Percentiles rank a stretch among this genome's conserved stretches.
These are phyloP conservation scores for Odontophorus gujanensis DNA, from an alignment of 2,113 vertebrate species.

Conservation along the genomic window DNA sequence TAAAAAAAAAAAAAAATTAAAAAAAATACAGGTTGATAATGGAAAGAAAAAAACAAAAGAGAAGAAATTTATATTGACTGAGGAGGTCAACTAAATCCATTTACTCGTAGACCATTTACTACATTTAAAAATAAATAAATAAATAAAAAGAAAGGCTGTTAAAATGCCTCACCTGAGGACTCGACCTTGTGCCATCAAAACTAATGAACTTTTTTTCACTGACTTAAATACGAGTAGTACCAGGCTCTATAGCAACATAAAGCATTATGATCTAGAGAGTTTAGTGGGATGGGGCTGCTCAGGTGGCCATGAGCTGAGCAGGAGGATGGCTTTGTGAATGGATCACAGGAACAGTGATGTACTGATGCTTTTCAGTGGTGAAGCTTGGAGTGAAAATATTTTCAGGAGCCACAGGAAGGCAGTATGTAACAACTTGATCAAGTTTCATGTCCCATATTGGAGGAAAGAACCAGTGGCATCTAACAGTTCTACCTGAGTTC, in stretches of 20 bases:
- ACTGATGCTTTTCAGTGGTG: not conserved
- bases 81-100: not conserved
- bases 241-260: not conserved
- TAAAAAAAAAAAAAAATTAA: not conserved
- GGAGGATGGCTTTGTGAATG: not conserved
- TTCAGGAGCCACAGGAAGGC: slow-evolving; percentile 56
- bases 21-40: not conserved
- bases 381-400: slow-evolving; percentile 19
- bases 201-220: not conserved
- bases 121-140: not conserved
- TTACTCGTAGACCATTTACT: not conserved
- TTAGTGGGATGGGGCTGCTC: not conserved
- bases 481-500: not conserved
- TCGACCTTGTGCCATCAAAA: not conserved
- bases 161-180: not conserved
- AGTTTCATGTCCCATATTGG: accelerated
- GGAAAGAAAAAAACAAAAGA: not conserved
- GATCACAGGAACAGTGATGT: not conserved
- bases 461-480: not conserved
- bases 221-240: not conserved
- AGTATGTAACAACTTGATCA: slow-evolving; percentile 26
- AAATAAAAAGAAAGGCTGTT: not conserved
- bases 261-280: not conserved
- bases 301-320: not conserved
- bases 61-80: not conserved